Conservation (phyloP, 2,113 vertebrate genomes). For the Athene noctua region DNA sequence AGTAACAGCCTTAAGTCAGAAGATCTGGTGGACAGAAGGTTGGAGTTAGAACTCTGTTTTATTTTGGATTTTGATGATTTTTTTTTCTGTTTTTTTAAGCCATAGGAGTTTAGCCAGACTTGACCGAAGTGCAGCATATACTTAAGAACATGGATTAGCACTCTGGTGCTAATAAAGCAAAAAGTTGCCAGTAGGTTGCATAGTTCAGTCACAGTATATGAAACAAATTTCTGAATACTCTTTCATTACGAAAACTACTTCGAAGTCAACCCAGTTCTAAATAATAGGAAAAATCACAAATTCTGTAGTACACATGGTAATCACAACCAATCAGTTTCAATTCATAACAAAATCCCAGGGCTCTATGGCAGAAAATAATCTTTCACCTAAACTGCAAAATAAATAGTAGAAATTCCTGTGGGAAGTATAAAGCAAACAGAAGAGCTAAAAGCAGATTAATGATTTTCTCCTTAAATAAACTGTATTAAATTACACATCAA, state of each 20-base stretch:
- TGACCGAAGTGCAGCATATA: background rate
- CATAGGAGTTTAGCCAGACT: background rate
- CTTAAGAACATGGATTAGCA: background rate
- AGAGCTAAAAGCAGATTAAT: background rate
- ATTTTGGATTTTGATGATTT: background rate
- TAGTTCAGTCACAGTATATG: background rate
- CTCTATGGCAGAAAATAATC: background rate
- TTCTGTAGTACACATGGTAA: background rate
- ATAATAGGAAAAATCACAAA: background rate
- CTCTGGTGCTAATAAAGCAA: background rate
- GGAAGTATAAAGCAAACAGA: background rate
- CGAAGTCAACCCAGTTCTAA: background rate
- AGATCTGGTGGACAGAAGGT: background rate
- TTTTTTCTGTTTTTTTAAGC: background rate
- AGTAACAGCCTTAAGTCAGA: background rate
- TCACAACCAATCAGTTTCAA: background rate
- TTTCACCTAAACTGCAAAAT: background rate
- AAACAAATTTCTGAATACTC: background rate
- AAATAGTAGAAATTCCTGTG: background rate
- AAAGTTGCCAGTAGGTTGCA: background rate
- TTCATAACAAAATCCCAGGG: background rate
- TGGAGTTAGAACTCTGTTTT: background rate
- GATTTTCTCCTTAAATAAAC: background rate
- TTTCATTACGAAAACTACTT: background rate
- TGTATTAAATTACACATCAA: background rate